Evolutionary conservation across 1,140 invertebrate genomes (phyloP).

Genomic region (Drosophila quadrilineata): DNA sequence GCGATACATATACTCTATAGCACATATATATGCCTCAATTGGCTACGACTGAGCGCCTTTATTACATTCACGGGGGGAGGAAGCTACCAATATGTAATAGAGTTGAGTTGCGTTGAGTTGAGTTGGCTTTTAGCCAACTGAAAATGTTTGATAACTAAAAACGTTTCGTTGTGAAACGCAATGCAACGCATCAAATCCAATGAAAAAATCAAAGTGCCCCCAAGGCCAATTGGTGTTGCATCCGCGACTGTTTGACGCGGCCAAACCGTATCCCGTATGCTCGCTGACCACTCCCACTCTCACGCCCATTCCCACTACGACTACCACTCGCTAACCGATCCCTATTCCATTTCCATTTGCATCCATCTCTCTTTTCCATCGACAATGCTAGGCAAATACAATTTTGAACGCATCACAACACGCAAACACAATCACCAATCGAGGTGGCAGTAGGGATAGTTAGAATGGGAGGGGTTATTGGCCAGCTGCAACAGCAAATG

Average conservation of each 20-base stretch:
- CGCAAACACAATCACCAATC: conserved; percentile 74
- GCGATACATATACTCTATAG: conserved; percentile 8
- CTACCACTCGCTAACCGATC: not conserved
- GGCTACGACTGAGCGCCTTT: conserved; percentile 44
- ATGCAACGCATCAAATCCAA: conserved; percentile 58
- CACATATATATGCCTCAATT: too few relatives aligned
- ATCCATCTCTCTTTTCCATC: conserved; percentile 7
- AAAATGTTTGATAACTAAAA: conserved; percentile 61
- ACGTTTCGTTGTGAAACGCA: conserved; percentile 31
- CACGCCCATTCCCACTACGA: not conserved
- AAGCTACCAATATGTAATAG: conserved; percentile 25
- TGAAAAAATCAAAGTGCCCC: conserved; percentile 55
- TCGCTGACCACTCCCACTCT: not conserved
- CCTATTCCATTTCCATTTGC: not conserved
- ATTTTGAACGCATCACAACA: conserved; percentile 78
- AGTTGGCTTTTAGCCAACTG: conserved; percentile 52
- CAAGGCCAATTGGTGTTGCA: conserved; percentile 57
- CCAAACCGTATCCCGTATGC: not conserved
- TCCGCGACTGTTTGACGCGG: too few relatives aligned
- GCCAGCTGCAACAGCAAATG: conserved; percentile 52
- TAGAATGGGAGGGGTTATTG: not conserved
- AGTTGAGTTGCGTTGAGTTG: not conserved
- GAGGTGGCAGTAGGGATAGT: not conserved
- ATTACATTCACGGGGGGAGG: too few relatives aligned
- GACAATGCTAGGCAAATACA: conserved; percentile 73